Evolutionary conservation across 2,888 invertebrate species (phyloP), one percentile per base, ranked within the genome.

Genomic region (Cantharis flavilabris): DNA sequence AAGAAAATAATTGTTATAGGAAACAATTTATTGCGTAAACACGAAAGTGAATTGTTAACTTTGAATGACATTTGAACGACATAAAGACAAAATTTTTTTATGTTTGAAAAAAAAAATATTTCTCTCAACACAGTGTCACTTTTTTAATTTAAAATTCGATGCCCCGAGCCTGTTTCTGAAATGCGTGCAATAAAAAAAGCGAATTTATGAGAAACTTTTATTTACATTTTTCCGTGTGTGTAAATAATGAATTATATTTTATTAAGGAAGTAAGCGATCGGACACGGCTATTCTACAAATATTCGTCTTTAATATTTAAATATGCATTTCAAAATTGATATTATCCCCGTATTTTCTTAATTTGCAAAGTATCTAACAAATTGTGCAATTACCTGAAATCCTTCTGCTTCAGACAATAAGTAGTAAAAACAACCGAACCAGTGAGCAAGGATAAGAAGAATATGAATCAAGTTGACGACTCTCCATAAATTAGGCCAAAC

Each of bases 341-440:
- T 1, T 9, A 9, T 14, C 9, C 26, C 26, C 16, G 63, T 18
- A 64, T 20, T 64, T 64, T 64, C 18, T 64, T 64, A 64, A 64
- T 64, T 64, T 64, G 20, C 64, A 64, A 64, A 64, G 20, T 64
- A 20, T 64, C 13, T 64, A 49, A 26, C 14, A 23, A 26, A 26
- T 26, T 28, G 69, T 69, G 30, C 30, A 75, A 73, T 89, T 78
- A 93, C 94, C 91, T 93, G 92, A 88, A 96, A 96, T 18, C 94
- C 95, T 88, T 97, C 97, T 76, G 95, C 95, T 87, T 98, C 97
- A 7, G 97, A 97, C 75, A 98, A 92, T 85, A 98, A 90, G 90
- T 95, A 98, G 91, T 98, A 98, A 91, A 98, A 98, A 89, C 98
- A 98, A 75, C 98, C 98, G 88, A 98, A 98, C 98, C 98, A 98